Base-by-base conservation (phyloP, 2,888 invertebrate genomes). In the Chirona hameri region DNA sequence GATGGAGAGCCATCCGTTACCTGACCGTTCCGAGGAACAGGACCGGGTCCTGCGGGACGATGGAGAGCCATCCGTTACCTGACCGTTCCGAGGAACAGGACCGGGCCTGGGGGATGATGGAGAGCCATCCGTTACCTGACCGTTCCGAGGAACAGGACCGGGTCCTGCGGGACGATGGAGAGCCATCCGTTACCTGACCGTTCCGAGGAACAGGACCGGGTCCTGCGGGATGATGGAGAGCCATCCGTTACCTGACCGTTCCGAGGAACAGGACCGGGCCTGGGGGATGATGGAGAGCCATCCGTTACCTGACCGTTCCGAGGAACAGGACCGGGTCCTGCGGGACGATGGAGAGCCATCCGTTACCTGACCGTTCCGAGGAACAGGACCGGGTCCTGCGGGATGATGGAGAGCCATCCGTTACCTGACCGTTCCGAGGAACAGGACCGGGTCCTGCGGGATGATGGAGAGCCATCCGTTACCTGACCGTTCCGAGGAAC, bases 251-350 rank as follows among this genome's bases (percentile, higher is more conserved):
- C 90, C 91, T 90, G 48, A 92, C 86, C 39, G 90, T 90, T 72
- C 91, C 91, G 52, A 89, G 89, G 86, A 92, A 92, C 21, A 92
- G 87, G 5, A 91, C 89, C 0, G 92, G 91, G 86, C 92, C 86
- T 92, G 92, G n/a, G n/a, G n/a, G n/a, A n/a, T n/a, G n/a, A n/a
- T n/a, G n/a, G n/a, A n/a, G n/a, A n/a, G n/a, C n/a, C n/a, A n/a
- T n/a, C 14, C 29, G 84, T 84, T 86, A 90, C 90, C 91, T 90
- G 48, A 92, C 86, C 39, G 90, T 90, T 72, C 91, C 91, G 52
- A 89, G 89, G 86, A 92, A 92, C 21, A 92, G 87, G 5, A 91
- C 89, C 0, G 92, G 91, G 86, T 92, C 92, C 86, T 92, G 92
- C 14, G n/a, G n/a, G n/a, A n/a, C n/a, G n/a, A n/a, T n/a, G n/a